A percentile compares a stretch with the other conserved stretches of the same genome.
phyloP scores from a whole-genome alignment of 2,888 invertebrate species.

The Lithophane leautieri region DNA sequence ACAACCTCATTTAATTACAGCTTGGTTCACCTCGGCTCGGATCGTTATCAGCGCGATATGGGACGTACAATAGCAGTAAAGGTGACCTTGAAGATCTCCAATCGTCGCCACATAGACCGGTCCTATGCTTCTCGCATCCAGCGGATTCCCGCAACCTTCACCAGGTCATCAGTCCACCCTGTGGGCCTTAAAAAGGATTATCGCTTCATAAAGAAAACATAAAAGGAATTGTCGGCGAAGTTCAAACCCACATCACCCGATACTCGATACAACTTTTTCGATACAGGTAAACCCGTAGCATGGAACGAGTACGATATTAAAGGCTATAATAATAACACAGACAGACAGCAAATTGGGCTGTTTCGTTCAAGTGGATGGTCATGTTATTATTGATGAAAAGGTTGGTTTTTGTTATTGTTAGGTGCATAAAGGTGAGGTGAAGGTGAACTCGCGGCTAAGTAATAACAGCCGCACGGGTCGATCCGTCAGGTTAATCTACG shows the following conservation, averaged over 20 bases:
- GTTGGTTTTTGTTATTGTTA: not conserved
- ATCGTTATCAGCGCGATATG: too few species aligned
- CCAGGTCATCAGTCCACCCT: not conserved
- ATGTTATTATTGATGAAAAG: slow-evolving; percentile 34
- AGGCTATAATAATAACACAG: slow-evolving; percentile 39
- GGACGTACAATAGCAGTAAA: too few species aligned
- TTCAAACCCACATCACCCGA: not conserved
- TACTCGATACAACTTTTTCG: not conserved
- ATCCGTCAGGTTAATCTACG: too few species aligned
- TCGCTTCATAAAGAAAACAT: not conserved
- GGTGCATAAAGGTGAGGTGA: too few species aligned
- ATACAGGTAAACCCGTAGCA: slow-evolving; percentile 17
- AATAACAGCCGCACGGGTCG: too few species aligned
- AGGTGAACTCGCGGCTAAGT: too few species aligned
- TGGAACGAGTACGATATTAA: slow-evolving; percentile 23
- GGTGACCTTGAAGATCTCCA: too few species aligned
- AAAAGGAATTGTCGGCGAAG: not conserved
- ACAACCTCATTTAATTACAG: too few species aligned
- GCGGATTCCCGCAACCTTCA: not conserved
- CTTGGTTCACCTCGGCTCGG: too few species aligned
- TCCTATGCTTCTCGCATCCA: not conserved
- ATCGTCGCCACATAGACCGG: too few species aligned
- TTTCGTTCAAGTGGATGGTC: slow-evolving; percentile 33
- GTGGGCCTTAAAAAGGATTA: not conserved
- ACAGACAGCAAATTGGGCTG: slow-evolving; percentile 43